phyloP scores from a whole-genome alignment of 1,140 invertebrate species.

The Probaryconus sp. region DNA sequence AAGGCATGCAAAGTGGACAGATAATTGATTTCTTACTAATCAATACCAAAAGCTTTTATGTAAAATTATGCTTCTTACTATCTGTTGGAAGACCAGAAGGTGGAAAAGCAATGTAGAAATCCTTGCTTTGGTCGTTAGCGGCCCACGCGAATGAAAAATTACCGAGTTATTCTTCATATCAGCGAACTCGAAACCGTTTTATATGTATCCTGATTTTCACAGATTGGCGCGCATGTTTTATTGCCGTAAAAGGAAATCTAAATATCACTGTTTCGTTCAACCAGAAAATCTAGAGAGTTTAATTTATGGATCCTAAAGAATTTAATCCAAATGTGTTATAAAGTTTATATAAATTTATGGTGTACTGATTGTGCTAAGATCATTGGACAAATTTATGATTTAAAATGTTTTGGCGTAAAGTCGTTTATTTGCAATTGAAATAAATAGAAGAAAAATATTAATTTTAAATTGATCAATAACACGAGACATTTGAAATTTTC shows the following conservation, averaged over 20 bases:
- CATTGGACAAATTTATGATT: conserved; percentile 5
- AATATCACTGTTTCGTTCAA: conserved; percentile 10
- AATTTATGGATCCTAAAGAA: conserved; percentile 15
- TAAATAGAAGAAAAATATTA: conserved; percentile 6
- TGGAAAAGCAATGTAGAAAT: conserved; percentile 75
- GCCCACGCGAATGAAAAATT: conserved; percentile 2
- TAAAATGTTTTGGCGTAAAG: neutral
- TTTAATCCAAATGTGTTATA: too few species aligned
- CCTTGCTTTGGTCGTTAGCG: conserved; percentile 47
- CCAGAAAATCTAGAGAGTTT: neutral
- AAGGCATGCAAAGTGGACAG: neutral
- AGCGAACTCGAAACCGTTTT: conserved; percentile 5
- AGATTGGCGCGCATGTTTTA: conserved; percentile 10
- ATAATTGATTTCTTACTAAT: too few species aligned
- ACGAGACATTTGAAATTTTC: conserved; percentile 26
- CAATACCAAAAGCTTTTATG: too few species aligned
- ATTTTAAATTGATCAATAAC: neutral
- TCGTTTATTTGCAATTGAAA: conserved; percentile 28
- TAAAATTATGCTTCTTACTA: conserved; percentile 66
- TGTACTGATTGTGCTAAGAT: too few species aligned
- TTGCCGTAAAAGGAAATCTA: conserved; percentile 12
- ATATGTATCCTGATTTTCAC: neutral
- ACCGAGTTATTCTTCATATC: conserved; percentile 6
- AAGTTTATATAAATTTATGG: too few species aligned
- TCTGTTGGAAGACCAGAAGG: conserved; percentile 76